Conservation (phyloP, 2,888 invertebrate genomes). For the Synanthedon formicaeformis region DNA sequence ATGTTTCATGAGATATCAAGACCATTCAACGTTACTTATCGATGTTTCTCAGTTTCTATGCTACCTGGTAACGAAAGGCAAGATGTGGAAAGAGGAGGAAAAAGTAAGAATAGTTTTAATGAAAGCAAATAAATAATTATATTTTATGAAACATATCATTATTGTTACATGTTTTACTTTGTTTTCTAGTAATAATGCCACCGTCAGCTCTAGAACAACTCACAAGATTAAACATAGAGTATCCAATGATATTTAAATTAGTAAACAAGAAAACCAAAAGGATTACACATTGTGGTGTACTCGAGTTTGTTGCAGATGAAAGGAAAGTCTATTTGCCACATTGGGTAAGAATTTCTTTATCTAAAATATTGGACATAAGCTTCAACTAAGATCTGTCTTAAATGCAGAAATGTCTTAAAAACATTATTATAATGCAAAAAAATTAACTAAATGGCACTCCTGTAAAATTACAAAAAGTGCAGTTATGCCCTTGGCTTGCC, state of each 20-base stretch:
- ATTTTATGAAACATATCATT: neutral
- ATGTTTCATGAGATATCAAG: constrained; percentile 88
- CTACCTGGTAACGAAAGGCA: constrained; percentile 92
- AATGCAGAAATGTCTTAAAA: no score
- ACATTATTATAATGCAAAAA: no score
- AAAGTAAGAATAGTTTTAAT: constrained; percentile 75
- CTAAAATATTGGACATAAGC: no score
- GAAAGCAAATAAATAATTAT: neutral
- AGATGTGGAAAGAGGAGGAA: constrained; percentile 96
- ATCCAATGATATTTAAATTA: constrained; percentile 98
- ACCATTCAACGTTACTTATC: constrained; percentile 86
- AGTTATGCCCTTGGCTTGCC: no score
- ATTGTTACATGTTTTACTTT: neutral
- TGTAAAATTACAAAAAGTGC: no score
- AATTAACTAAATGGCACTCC: no score
- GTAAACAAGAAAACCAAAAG: constrained; percentile 87
- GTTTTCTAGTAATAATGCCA: constrained; percentile 90
- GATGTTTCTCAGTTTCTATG: constrained; percentile 96
- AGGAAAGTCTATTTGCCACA: constrained; percentile 98
- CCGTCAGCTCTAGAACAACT: constrained; percentile 94
- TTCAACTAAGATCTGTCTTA: no score
- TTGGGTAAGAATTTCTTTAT: constrained; percentile 77
- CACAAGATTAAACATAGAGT: constrained; percentile 93
- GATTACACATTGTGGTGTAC: constrained; percentile 93
- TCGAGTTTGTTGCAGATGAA: constrained; percentile 99